These are phyloP conservation scores for Isotomurus palustris DNA, from an alignment of 2,888 invertebrate genomes.

Conservation along the genomic window DNA sequence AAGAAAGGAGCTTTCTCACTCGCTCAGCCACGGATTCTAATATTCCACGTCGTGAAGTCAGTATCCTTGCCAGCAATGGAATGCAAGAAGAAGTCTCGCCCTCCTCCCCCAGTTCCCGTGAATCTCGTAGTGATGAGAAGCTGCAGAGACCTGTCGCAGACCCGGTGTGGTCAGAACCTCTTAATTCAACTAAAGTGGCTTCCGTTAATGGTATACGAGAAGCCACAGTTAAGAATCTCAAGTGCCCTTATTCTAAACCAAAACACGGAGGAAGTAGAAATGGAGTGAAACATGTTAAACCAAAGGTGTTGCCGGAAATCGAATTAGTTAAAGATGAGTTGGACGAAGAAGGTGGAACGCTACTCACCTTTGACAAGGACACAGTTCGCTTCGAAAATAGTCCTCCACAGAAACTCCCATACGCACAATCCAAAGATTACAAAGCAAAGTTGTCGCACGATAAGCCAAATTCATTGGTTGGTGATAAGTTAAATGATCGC, in stretches of 20 bases:
- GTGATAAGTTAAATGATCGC: too few relatives aligned
- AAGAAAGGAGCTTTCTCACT: slow-evolving; percentile 21
- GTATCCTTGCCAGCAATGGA: background rate
- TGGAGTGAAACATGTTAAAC: background rate
- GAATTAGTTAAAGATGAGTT: background rate
- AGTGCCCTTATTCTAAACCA: slow-evolving; percentile 42
- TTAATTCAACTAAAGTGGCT: slow-evolving; percentile 11
- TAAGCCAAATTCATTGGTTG: too few relatives aligned
- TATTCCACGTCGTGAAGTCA: slow-evolving; percentile 16
- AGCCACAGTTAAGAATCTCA: slow-evolving; percentile 37
- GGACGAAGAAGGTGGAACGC: slow-evolving; percentile 11
- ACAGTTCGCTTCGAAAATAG: slow-evolving; percentile 37
- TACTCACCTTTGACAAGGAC: slow-evolving; percentile 36
- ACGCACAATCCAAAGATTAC: background rate
- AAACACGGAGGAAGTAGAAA: slow-evolving; percentile 11
- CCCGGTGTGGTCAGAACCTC: slow-evolving; percentile 8
- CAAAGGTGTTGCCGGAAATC: background rate
- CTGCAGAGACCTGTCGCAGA: slow-evolving; percentile 8
- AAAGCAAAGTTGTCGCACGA: background rate
- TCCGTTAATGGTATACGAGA: slow-evolving; percentile 30
- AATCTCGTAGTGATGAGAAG: background rate
- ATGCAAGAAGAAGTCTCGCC: background rate
- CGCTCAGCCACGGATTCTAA: slow-evolving; percentile 43
- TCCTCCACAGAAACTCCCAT: slow-evolving; percentile 16
- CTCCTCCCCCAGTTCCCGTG: background rate